phyloP scores from a whole-genome alignment of 64 coral and sea anemone genomes.

The Montipora cactus region DNA sequence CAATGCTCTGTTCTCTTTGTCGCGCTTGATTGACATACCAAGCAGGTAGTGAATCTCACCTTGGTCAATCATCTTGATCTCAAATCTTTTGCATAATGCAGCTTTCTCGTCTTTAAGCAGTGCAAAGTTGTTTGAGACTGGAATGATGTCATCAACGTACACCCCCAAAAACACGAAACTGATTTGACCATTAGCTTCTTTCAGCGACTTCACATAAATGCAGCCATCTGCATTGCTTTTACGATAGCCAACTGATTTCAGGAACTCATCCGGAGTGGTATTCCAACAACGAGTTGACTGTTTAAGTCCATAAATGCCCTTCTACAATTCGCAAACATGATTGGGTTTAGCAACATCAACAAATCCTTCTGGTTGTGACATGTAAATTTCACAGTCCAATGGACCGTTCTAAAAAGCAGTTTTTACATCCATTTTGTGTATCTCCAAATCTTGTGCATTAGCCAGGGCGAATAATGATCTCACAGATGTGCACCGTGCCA shows the following conservation, averaged over 20 bases:
- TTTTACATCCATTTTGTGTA: slow-evolving; percentile 76
- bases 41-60: slow-evolving; percentile 11
- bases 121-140: slow-evolving; percentile 56
- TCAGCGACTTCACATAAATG: slow-evolving; percentile 53
- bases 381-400: slow-evolving; percentile 73
- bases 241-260: slow-evolving; percentile 37
- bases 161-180: slow-evolving; percentile 67
- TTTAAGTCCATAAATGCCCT: slow-evolving; percentile 73
- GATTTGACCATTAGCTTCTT: slow-evolving; percentile 5
- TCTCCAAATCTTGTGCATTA: slow-evolving; percentile 29
- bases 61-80: background rate
- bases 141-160: slow-evolving; percentile 74
- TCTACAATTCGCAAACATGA: slow-evolving; percentile 67
- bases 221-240: slow-evolving; percentile 70
- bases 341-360: slow-evolving; percentile 67
- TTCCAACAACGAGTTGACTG: slow-evolving; percentile 75
- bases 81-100: background rate
- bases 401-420: slow-evolving; percentile 66
- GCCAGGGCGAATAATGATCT: slow-evolving; percentile 53
- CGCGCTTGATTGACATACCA: slow-evolving; percentile 40
- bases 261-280: background rate
- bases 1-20: slow-evolving; percentile 19
- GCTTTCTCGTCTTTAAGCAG: slow-evolving; percentile 67
- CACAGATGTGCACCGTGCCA: slow-evolving; percentile 43
- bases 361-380: slow-evolving; percentile 76